A percentile compares a stretch with the other conserved stretches of the same genome.
Conservation (phyloP, 1,140 invertebrate species). For the Hesperophylax magnus region DNA sequence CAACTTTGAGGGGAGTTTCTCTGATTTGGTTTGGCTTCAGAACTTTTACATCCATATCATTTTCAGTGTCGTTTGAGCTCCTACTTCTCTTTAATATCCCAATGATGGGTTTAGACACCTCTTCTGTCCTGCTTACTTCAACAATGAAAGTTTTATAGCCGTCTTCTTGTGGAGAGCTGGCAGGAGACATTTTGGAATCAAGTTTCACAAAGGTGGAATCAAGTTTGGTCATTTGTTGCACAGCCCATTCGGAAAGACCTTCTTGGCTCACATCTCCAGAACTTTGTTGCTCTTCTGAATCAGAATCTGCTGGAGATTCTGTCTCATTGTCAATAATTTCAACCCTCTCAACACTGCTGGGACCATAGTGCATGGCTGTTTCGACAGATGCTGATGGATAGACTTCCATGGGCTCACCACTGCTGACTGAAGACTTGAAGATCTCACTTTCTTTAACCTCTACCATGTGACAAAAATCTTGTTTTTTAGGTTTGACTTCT, state of each 20-base stretch:
- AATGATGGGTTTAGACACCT: slow-evolving; percentile 63
- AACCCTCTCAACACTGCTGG: slow-evolving; percentile 68
- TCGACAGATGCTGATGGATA: slow-evolving; percentile 65
- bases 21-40: slow-evolving; percentile 35
- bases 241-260: slow-evolving; percentile 61
- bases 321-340: slow-evolving; percentile 73
- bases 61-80: slow-evolving; percentile 41
- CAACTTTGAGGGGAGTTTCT: slow-evolving; percentile 44
- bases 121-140: slow-evolving; percentile 60
- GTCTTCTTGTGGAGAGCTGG: slow-evolving; percentile 3
- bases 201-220: slow-evolving; percentile 28
- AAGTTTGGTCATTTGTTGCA: slow-evolving; percentile 48
- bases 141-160: slow-evolving; percentile 63
- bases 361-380: slow-evolving; percentile 59
- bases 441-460: slow-evolving; percentile 74
- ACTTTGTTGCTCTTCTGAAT: slow-evolving; percentile 66
- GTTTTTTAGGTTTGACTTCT: slow-evolving; percentile 54
- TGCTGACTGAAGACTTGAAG: slow-evolving; percentile 66
- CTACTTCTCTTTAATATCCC: slow-evolving; percentile 64
- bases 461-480: slow-evolving; percentile 68
- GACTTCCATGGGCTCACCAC: slow-evolving; percentile 67
- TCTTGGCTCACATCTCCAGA: slow-evolving; percentile 52
- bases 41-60: slow-evolving; percentile 42
- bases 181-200: neutral
- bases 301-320: slow-evolving; percentile 71